Evolutionary conservation across 2,797 vertebrate species (phyloP).

Genomic region (Decapterus maruadsi): DNA sequence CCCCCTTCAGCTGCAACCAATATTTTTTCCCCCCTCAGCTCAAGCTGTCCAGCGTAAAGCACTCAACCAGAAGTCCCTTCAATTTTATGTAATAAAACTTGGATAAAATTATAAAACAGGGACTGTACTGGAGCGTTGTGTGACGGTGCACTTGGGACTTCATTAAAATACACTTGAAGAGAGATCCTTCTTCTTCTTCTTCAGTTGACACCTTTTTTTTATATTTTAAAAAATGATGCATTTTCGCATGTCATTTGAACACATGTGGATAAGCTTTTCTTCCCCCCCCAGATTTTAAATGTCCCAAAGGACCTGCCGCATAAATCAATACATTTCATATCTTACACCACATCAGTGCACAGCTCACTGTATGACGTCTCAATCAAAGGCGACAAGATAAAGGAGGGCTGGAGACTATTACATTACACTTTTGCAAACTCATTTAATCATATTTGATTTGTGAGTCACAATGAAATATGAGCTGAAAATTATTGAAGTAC

Average conservation of each 20-base stretch:
- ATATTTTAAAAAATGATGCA: constrained; percentile 20
- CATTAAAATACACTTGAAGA: constrained; percentile 54
- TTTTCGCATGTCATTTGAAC: constrained; percentile 23
- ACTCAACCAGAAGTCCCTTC: constrained; percentile 13
- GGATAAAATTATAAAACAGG: not conserved
- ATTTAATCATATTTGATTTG: not conserved
- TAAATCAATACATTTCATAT: constrained; percentile 7
- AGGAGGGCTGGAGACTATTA: not conserved
- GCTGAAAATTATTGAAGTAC: not conserved
- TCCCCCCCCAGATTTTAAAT: not conserved
- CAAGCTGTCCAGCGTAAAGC: constrained; percentile 3
- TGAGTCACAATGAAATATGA: not conserved
- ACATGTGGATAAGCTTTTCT: constrained; percentile 1
- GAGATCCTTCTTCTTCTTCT: constrained; percentile 19
- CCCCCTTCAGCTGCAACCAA: too few relatives aligned
- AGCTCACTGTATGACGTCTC: not conserved
- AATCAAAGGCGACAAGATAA: constrained; percentile 2
- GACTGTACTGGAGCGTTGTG: constrained; percentile 46
- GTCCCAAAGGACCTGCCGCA: not conserved
- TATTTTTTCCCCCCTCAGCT: not conserved
- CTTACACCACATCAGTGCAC: not conserved
- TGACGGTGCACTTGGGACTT: constrained; percentile 49
- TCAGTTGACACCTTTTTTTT: constrained; percentile 30
- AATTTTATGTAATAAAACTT: constrained; percentile 45
- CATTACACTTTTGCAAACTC: not conserved